Conservation (phyloP, 2,888 invertebrate species). For the Papilio demoleus region DNA sequence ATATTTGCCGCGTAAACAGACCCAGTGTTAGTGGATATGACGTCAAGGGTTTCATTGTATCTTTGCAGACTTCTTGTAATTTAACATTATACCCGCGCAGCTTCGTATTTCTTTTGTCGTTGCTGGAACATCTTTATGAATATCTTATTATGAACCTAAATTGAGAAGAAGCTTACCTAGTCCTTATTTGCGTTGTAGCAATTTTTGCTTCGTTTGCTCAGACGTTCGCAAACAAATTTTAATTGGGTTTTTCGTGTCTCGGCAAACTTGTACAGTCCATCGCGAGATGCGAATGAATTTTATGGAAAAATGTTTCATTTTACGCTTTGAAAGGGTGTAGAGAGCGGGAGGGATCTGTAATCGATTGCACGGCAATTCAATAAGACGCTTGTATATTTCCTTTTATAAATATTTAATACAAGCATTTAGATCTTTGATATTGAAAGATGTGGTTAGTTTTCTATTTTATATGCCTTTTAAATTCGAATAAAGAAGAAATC, state of each 20-base stretch:
- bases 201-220: conserved; percentile 74
- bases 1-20: conserved; percentile 9
- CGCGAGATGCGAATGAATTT: conserved; percentile 60
- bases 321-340: conserved; percentile 41
- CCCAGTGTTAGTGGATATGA: conserved; percentile 42
- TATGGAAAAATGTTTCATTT: conserved; percentile 45
- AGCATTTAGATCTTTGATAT: conserved; percentile 14
- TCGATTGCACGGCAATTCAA: conserved; percentile 19
- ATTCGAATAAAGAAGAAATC: not conserved
- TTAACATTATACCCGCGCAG: conserved; percentile 65
- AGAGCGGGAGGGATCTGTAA: conserved; percentile 13
- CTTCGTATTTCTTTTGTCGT: conserved; percentile 61
- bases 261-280: conserved; percentile 67
- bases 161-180: conserved; percentile 75
- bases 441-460: not conserved
- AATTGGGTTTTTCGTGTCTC: conserved; percentile 76
- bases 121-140: conserved; percentile 74
- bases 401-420: conserved; percentile 11
- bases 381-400: conserved; percentile 21
- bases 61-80: conserved; percentile 60
- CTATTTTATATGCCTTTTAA: not conserved
- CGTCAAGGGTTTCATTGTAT: conserved; percentile 50
- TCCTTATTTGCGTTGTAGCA: conserved; percentile 72
- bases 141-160: conserved; percentile 78
- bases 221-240: conserved; percentile 78